phyloP scores from a whole-genome alignment of 2,797 vertebrate genomes.

The Fratercula arctica region DNA sequence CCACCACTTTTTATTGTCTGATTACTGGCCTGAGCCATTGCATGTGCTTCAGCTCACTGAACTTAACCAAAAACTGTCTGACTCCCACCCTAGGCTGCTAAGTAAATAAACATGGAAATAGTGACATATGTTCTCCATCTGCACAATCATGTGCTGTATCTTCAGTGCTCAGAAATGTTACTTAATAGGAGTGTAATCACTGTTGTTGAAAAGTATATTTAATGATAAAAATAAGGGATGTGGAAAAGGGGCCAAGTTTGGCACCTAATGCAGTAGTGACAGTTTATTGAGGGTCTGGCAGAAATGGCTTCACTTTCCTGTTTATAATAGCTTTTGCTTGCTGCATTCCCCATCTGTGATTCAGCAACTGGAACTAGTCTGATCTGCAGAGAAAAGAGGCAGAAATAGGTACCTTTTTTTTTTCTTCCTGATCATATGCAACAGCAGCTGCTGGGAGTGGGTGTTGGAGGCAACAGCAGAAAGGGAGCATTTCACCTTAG shows the following conservation, averaged over 20 bases:
- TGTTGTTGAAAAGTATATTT: conserved; percentile 57
- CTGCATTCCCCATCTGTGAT: conserved; percentile 46
- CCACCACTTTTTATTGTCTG: conserved; percentile 5
- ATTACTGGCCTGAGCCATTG: conserved; percentile 30
- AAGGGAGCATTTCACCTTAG: neutral
- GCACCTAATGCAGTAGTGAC: conserved; percentile 50
- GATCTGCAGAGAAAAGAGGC: neutral
- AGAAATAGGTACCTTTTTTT: neutral
- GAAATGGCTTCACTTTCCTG: conserved; percentile 49
- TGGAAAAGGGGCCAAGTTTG: conserved; percentile 46
- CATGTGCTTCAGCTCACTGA: conserved; percentile 9
- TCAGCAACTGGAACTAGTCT: conserved; percentile 24
- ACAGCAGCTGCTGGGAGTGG: neutral
- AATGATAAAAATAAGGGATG: conserved; percentile 51
- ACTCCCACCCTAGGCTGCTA: conserved; percentile 23
- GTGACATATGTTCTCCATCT: conserved; percentile 69
- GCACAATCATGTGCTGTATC: neutral
- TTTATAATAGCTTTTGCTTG: conserved; percentile 42
- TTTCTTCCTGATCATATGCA: neutral
- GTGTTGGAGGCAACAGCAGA: neutral
- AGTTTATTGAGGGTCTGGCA: conserved; percentile 42
- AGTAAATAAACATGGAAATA: conserved; percentile 66
- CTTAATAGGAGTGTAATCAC: conserved; percentile 37
- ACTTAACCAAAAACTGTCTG: conserved; percentile 44
- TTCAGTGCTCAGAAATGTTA: conserved; percentile 42